Percentiles rank a stretch among this genome's conserved stretches.
Evolutionary conservation across 2,113 vertebrate genomes (phyloP).

Genomic region (Colaptes auratus): DNA sequence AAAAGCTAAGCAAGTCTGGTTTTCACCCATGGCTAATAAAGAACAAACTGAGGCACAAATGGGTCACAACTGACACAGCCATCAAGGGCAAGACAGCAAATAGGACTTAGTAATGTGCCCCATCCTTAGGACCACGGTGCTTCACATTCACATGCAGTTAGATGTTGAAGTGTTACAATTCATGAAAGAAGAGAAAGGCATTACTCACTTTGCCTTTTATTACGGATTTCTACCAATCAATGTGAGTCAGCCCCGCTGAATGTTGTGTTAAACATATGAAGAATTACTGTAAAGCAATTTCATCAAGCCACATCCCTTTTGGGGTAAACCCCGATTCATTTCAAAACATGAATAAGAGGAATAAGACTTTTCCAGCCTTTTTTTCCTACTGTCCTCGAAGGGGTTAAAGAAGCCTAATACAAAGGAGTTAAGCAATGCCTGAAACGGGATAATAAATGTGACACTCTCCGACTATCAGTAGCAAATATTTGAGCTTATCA

Average conservation of each 20-base stretch:
- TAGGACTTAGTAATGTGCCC: not conserved
- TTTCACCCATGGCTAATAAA: not conserved
- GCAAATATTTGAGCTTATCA: constrained; percentile 89
- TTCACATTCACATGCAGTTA: not conserved
- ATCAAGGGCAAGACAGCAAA: not conserved
- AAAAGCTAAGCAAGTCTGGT: not conserved
- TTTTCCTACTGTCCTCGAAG: not conserved
- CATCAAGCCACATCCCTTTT: not conserved
- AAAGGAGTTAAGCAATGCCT: constrained; percentile 75
- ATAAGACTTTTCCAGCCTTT: not conserved
- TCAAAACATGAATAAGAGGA: not conserved
- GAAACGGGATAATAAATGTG: constrained; percentile 81
- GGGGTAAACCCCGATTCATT: not conserved
- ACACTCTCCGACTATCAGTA: constrained; percentile 84
- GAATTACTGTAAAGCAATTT: not conserved
- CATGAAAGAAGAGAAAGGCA: not conserved
- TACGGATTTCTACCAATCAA: not conserved
- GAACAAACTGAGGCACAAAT: not conserved
- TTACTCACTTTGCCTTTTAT: not conserved
- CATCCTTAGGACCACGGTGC: not conserved
- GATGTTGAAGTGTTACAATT: not conserved
- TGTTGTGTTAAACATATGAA: not conserved
- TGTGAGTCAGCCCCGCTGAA: not conserved
- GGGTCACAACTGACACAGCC: not conserved
- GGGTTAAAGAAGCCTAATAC: constrained; percentile 71